Conservation (phyloP, 2,797 vertebrate species). For the Tenualosa thibaudeaui region DNA sequence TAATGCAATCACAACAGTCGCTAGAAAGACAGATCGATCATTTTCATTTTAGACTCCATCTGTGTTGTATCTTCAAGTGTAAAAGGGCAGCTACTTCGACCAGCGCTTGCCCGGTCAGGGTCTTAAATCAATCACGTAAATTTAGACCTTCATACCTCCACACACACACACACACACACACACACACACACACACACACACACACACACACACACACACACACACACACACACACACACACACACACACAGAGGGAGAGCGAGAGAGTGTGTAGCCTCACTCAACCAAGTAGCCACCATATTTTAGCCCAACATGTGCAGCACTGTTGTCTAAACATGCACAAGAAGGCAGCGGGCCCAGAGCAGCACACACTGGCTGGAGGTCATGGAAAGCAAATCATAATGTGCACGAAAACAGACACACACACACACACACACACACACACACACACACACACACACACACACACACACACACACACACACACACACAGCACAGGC, state of each 20-base stretch:
- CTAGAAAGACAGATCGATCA: background rate
- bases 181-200: background rate
- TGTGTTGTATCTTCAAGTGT: constrained; percentile 58
- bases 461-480: constrained; percentile 40
- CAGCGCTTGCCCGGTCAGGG: constrained; percentile 65
- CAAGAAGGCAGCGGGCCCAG: constrained; percentile 66
- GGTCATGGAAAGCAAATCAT: constrained; percentile 76
- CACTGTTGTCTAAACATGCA: constrained; percentile 82
- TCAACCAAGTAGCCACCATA: constrained; percentile 75
- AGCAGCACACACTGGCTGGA: constrained; percentile 75
- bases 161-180: background rate
- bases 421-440: constrained; percentile 40
- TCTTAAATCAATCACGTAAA: constrained; percentile 80
- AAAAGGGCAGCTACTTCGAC: constrained; percentile 58
- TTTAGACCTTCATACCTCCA: constrained; percentile 69
- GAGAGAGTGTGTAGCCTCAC: constrained; percentile 64
- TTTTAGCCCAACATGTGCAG: constrained; percentile 79
- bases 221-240: background rate
- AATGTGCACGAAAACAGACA: constrained; percentile 50
- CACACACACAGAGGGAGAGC: background rate
- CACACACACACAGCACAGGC: constrained; percentile 32
- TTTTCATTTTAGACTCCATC: constrained; percentile 22
- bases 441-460: constrained; percentile 37
- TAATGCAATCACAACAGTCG: background rate
- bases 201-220: background rate